Base-by-base conservation (phyloP, 2,888 invertebrate genomes). In the Caradrina clavipalpis region DNA sequence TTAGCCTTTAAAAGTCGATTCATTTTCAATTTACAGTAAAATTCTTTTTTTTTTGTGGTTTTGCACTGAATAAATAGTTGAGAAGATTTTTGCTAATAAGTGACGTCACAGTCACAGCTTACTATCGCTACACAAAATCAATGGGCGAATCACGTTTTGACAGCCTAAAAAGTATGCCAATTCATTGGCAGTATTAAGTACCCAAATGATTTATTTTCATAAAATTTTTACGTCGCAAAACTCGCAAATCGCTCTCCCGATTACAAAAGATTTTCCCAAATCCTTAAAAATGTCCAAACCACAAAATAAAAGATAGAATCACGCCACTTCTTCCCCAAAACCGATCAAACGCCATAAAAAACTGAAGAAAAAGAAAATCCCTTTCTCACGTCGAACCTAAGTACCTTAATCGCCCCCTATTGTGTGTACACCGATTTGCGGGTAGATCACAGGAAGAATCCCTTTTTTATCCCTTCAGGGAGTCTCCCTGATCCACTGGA, bases 381-480 rank as follows among this genome's bases (percentile, higher is more conserved):
- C 88, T 73, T 87, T 91, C 91, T 91, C 93, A 93, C 93, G 92
- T 88, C 86, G 79, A 83, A 86, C 85, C 88, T 89, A 85, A 89
- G 88, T 88, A 84, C 85, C 88, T 89, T 93, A 92, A 94, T 93
- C 93, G 91, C 81, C 88, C 89, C 90, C 90, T 86, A 90, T 92
- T 88, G 90, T 90, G 90, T 86, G 87, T 83, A 85, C 84, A 85
- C 82, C 90, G 92, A 93, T 95, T 93, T 93, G 91, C 89, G 93
- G 90, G 91, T 92, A 91, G 93, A 92, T 93, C 93, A 91, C 91
- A 89, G 90, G 91, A 93, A 92, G 89, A 91, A 91, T 90, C 91
- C 91, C 92, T 92, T 92, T 93, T 93, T 94, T 93, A 94, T 94
- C 94, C 94, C 91, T 90, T 91, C 88, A 68, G 90, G 88, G 90